Percentiles rank a stretch among this genome's conserved stretches.
Conservation (phyloP, 1,140 invertebrate genomes). For the Caerostris darwini region DNA sequence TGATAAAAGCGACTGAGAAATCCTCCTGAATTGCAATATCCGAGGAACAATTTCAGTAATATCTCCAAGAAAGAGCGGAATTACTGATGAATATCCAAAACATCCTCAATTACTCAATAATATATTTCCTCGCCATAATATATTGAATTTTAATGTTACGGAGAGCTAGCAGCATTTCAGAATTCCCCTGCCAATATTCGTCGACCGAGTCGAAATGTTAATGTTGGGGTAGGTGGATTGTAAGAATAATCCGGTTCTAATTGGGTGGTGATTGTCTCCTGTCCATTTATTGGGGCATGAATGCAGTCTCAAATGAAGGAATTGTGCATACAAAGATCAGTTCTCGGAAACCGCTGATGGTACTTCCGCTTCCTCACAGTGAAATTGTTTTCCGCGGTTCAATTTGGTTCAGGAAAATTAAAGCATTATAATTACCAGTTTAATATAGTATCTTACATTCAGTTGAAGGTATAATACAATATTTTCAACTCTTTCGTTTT, state of each 20-base stretch:
- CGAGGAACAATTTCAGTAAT: background rate
- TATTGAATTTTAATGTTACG: constrained; percentile 21
- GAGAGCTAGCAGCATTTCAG: background rate
- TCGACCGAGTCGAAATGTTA: background rate
- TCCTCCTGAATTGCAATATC: background rate
- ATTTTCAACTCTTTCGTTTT: no score
- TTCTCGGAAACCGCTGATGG: background rate
- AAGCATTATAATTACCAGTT: background rate
- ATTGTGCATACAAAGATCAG: background rate
- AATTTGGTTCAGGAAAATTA: background rate
- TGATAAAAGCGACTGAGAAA: background rate
- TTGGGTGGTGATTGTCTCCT: constrained; percentile 19
- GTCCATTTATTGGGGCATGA: background rate
- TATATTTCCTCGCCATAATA: background rate
- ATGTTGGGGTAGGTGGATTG: background rate
- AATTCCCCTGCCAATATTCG: background rate
- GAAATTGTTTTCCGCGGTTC: background rate
- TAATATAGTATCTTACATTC: background rate
- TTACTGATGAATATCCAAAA: constrained; percentile 1
- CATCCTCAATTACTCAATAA: background rate
- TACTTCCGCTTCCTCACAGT: background rate
- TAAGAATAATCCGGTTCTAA: constrained; percentile 8
- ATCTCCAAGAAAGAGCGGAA: background rate
- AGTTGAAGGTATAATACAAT: background rate
- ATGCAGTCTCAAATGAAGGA: background rate